Percentiles rank a stretch among this genome's conserved stretches.
phyloP scores from a whole-genome alignment of 1,140 invertebrate genomes.

The Megalonaias nervosa region DNA sequence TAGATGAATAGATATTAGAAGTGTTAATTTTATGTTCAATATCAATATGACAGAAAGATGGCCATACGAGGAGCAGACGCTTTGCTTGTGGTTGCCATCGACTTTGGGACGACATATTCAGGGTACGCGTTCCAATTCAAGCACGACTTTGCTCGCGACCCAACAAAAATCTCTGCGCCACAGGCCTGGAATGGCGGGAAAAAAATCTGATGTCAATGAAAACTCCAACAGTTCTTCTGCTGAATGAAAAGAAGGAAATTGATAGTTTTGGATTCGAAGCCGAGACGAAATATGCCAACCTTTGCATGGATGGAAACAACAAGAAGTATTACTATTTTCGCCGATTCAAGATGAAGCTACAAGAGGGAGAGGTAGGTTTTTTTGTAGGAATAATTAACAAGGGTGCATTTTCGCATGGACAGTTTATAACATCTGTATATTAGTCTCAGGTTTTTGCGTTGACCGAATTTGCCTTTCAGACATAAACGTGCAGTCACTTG shows the following conservation, averaged over 20 bases:
- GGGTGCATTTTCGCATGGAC: no score
- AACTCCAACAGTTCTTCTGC: slow-evolving; percentile 19
- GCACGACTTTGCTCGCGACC: slow-evolving; percentile 18
- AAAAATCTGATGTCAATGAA: slow-evolving; percentile 23
- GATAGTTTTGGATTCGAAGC: slow-evolving; percentile 27
- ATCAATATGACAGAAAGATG: no score
- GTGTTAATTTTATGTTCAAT: no score
- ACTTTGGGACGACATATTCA: slow-evolving; percentile 22
- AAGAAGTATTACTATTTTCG: slow-evolving; percentile 16
- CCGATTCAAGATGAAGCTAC: slow-evolving; percentile 23
- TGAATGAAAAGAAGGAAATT: slow-evolving; percentile 9
- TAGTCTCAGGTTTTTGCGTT: no score
- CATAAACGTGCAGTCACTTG: no score
- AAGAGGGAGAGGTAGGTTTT: slow-evolving; percentile 14
- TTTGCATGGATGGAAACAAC: slow-evolving; percentile 14
- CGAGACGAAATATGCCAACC: slow-evolving; percentile 15
- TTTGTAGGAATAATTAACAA: no score
- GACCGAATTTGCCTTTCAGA: no score
- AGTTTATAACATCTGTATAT: no score
- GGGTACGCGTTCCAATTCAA: slow-evolving; percentile 22
- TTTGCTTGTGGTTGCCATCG: slow-evolving; percentile 19
- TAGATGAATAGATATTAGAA: no score
- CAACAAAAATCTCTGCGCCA: background rate
- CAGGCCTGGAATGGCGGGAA: no score
- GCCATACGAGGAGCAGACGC: no score